Base-by-base conservation (phyloP, 2,888 invertebrate species). In the Daptonema setosum region DNA sequence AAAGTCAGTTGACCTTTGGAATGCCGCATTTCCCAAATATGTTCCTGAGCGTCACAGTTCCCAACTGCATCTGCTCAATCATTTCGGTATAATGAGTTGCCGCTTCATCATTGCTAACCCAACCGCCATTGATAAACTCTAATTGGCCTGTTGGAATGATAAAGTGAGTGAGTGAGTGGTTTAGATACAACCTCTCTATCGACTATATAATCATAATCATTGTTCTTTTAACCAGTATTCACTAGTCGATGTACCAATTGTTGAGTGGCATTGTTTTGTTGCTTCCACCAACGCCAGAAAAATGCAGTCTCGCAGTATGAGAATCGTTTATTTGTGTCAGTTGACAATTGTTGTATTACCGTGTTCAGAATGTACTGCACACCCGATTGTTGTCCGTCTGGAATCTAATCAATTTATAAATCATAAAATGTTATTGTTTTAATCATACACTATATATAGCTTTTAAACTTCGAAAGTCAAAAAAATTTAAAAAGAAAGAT, bases 21-120 rank as follows among this genome's bases (percentile, higher is more conserved):
- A 71, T 62, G 8, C 71, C 77, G 63, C 77, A 77, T 25, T 64
- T 64, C 5, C 70, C 69, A 60, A 70, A 72, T 1, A 65, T 60
- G 26, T 63, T 61, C 1, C 58, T 59, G 54, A 66, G 56, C 14
- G 54, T 58, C 17, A 67, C 62, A 54, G 75, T 68, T 3, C 78
- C 77, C 2, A 74, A 63, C 1, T 75, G 73, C 68, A 76, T 75
- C 62, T 78, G 77, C 63, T 78, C 77, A 55, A 78, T 76, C 56
- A 77, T 75, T 58, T 73, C 74, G 56, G 71, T 70, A 63, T 78
- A 78, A 63, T 76, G 75, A n/a, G 76, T 70, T 5, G 74, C 65
- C 1, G 77, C 78, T 60, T 78, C 78, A 62, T 78, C 78, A 59
- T 76, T 76, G 73, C 77, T 77, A 56, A 73, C 74, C 76, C 76